Conservation (phyloP, 2,113 vertebrate genomes). For the Chionis minor region DNA sequence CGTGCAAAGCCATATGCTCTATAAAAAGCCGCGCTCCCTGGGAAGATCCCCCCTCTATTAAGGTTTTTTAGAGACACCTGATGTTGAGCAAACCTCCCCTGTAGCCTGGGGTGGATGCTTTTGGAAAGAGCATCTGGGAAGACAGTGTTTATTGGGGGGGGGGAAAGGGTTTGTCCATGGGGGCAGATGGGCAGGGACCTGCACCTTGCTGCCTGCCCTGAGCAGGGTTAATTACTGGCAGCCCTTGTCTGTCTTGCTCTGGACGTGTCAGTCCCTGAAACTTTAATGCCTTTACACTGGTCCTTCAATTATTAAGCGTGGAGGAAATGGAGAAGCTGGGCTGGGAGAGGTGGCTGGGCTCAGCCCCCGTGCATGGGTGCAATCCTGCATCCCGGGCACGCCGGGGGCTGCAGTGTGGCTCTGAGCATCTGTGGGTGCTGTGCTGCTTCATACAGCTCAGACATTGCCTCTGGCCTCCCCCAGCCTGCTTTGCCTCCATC, state of each 20-base stretch:
- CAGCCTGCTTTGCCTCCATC: background rate
- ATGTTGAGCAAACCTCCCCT: background rate
- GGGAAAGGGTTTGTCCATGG: fast-evolving
- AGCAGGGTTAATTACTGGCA: background rate
- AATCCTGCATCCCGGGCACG: fast-evolving
- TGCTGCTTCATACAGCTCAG: background rate
- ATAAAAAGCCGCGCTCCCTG: background rate
- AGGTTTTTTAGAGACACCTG: background rate
- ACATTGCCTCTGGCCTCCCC: fast-evolving
- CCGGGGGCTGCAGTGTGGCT: background rate
- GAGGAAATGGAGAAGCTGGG: slow-evolving; percentile 40
- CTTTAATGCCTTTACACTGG: slow-evolving; percentile 59
- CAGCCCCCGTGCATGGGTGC: background rate
- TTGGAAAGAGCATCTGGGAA: background rate
- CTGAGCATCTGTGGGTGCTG: background rate
- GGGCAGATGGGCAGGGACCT: background rate
- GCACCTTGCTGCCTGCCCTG: fast-evolving
- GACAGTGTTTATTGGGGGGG: background rate
- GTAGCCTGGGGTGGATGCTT: background rate
- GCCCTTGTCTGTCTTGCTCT: background rate
- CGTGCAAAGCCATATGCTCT: fast-evolving
- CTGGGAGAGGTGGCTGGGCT: background rate
- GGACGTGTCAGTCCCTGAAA: slow-evolving; percentile 44
- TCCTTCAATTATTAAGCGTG: slow-evolving; percentile 35
- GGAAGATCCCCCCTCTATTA: background rate